Evolutionary conservation across 2,113 vertebrate species (phyloP), one percentile per base, ranked within the genome.

Genomic region (Chloropsis hardwickii): DNA sequence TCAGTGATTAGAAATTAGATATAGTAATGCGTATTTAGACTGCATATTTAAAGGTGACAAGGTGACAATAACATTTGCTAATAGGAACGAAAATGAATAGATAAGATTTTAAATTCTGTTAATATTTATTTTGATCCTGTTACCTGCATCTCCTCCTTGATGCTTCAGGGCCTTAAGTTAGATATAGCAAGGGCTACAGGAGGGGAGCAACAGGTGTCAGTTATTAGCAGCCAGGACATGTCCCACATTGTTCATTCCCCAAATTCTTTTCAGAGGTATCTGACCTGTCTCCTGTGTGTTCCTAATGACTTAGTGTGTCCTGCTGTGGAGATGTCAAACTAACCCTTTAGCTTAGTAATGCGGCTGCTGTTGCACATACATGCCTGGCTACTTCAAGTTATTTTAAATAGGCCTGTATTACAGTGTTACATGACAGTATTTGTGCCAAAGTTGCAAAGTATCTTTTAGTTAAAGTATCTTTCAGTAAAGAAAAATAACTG

Each of bases 361-460:
- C 1, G 3, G 5, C 47, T 91, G 25, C 25, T 47, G 5, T 48
- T 65, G 51, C 4, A 5, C 3, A 0, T 28, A 31, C 5, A 1
- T 51, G 5, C 20, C 56, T 66, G 11, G 14, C 20, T 66, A 57
- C 8, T 79, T 81, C 10, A 25, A 54, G 28, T 40, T 62, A 21
- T 54, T 85, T 85, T 62, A 71, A 79, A 62, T 15, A 37, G 10
- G 15, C 82, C 28, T 88, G 5, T 79, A 22, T 73, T 83, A 22
- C 37, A 54, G 18, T 42, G 22, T 61, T 73, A 27, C 12, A 17
- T 21, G 24, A 24, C 14, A 70, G 37, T 61, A 48, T 31, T 53
- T 86, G 51, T 28, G n/a, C 24, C 11, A 18, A 37, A 58, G 14
- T 53, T 62, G 29, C 37, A 21, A 40, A 39, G 28, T 78, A 58